Percentiles rank a stretch among this genome's conserved stretches.
phyloP scores from a whole-genome alignment of 2,888 invertebrate species.

The Drosophila phalerata region DNA sequence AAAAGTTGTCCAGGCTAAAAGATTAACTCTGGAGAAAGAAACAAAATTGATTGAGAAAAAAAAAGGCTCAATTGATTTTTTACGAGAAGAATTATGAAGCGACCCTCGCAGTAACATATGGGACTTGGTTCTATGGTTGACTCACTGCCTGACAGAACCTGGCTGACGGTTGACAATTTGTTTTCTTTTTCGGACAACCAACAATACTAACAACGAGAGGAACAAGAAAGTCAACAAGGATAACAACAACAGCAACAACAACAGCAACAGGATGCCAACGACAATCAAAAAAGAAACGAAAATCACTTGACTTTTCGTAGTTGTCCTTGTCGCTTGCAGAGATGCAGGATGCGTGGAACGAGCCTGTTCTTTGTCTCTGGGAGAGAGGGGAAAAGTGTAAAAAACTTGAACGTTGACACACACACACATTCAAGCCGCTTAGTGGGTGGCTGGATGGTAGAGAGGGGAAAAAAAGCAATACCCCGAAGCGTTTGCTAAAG shows the following conservation, averaged over 20 bases:
- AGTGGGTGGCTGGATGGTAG: neutral
- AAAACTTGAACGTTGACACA: constrained; percentile 61
- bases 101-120: constrained; percentile 15
- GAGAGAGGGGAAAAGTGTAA: constrained; percentile 41
- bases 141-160: constrained; percentile 41
- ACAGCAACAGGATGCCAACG: constrained; percentile 34
- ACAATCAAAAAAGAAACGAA: constrained; percentile 42
- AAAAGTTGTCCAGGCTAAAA: too few species aligned
- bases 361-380: constrained; percentile 1
- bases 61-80: neutral
- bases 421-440: constrained; percentile 10
- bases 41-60: neutral
- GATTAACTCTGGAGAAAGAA: neutral
- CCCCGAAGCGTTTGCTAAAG: constrained; percentile 10
- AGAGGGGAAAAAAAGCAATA: constrained; percentile 15
- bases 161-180: constrained; percentile 53
- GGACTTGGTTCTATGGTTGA: constrained; percentile 22
- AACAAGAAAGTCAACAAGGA: neutral
- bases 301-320: constrained; percentile 73
- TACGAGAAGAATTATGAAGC: neutral
- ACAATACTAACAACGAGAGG: constrained; percentile 29
- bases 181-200: constrained; percentile 35
- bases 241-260: constrained; percentile 7
- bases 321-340: constrained; percentile 71
- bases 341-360: constrained; percentile 39